Base-by-base conservation (phyloP, 2,797 vertebrate species). In the Gobio occitaniae region DNA sequence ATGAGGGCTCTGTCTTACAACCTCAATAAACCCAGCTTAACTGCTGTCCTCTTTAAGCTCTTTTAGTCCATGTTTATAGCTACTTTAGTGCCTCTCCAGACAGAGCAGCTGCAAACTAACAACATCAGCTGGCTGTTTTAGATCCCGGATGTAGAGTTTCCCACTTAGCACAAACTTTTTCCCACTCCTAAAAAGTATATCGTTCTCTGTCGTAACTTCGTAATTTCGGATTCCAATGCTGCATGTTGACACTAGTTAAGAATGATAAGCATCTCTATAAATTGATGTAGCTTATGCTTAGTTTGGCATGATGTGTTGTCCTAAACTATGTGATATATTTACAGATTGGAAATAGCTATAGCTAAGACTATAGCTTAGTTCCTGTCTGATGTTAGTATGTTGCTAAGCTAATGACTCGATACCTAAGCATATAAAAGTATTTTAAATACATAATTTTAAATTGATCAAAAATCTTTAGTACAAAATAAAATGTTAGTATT, bases 21-120 rank as follows among this genome's bases (percentile, higher is more conserved):
- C 15, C 54, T 52, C 61, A 82, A 86, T 82, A 61, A 78, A 86
- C 19, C 61, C 54, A 52, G 47, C 74, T 83, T 38, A 77, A 61
- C 80, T 77, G 85, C 72, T 54, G 80, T 78, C 63, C 17, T 7
- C 65, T 70, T 81, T 56, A 21, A 80, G 50, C 21, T 36, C 32
- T 66, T 77, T 84, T 69, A 65, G 59, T 61, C 50, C n/a, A 86
- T 76, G 85, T 86, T 86, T 78, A 86, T 65, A 50, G 63, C 63
- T 72, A 41, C 71, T 47, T 68, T 38, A 69, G 80, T 48, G 48
- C n/a, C 56, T 82, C 38, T 50, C 63, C 25, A 75, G 25, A 71
- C 54, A 56, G 11, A 78, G 65, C 85, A 82, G 44, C 52, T 70
- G 74, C 48, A 78, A 21, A 71, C 52, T 41, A 70, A 78, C 59